phyloP scores from a whole-genome alignment of 2,797 vertebrate genomes.

The Peromyscus aztecus region DNA sequence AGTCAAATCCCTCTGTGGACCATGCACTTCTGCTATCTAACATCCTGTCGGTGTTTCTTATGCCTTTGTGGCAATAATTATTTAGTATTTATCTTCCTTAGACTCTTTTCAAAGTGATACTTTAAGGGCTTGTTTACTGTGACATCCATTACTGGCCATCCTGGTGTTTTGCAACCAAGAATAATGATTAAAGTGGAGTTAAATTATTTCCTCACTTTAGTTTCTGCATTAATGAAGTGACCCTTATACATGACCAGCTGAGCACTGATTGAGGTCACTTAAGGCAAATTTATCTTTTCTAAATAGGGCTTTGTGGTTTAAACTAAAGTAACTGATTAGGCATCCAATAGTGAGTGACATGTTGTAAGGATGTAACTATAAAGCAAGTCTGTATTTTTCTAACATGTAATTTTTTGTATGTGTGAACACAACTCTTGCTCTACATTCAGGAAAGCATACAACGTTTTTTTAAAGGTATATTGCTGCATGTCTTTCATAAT shows the following conservation, averaged over 20 bases:
- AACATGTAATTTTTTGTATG: background rate
- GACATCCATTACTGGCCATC: background rate
- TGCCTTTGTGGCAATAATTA: background rate
- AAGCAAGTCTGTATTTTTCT: slow-evolving; percentile 50
- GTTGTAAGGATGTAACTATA: background rate
- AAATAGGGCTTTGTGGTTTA: slow-evolving; percentile 41
- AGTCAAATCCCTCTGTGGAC: background rate
- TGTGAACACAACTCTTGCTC: slow-evolving; percentile 12
- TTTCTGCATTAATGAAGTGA: slow-evolving; percentile 60
- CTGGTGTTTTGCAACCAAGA: slow-evolving; percentile 18
- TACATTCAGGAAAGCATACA: background rate
- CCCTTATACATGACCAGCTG: slow-evolving; percentile 27
- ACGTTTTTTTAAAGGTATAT: background rate
- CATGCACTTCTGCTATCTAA: background rate
- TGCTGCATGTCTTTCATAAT: background rate
- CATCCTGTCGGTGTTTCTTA: background rate
- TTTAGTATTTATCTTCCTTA: slow-evolving; percentile 54
- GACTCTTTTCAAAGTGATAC: slow-evolving; percentile 10
- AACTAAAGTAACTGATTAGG: slow-evolving; percentile 36
- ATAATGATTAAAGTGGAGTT: slow-evolving; percentile 24
- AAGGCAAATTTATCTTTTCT: slow-evolving; percentile 60
- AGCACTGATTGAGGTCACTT: slow-evolving; percentile 50
- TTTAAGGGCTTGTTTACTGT: slow-evolving; percentile 45
- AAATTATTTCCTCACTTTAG: slow-evolving; percentile 36
- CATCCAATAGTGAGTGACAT: background rate